Percentiles rank a stretch among this genome's conserved stretches.
phyloP scores from a whole-genome alignment of 2,113 vertebrate species.

The Pedionomus torquatus region DNA sequence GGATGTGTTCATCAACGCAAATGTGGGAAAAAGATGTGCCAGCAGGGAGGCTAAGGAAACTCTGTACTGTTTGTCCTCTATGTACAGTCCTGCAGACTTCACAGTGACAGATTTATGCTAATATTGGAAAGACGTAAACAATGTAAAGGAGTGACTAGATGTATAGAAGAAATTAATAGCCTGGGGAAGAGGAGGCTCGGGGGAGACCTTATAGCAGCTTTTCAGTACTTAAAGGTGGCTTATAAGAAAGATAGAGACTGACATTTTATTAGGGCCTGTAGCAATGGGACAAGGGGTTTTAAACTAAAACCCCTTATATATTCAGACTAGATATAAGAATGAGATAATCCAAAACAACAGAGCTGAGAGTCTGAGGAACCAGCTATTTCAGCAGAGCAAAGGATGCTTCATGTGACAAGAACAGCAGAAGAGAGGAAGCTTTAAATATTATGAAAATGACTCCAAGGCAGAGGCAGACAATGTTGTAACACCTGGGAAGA shows the following conservation, averaged over 20 bases:
- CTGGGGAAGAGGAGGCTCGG: not conserved
- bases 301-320: not conserved
- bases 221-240: not conserved
- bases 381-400: not conserved
- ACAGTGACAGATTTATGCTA: not conserved
- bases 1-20: slow-evolving; percentile 4
- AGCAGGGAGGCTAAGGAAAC: slow-evolving; percentile 8
- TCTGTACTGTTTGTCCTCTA: not conserved
- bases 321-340: not conserved
- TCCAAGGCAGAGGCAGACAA: not conserved
- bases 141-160: not conserved
- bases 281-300: not conserved
- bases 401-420: not conserved
- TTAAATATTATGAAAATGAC: not conserved
- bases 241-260: not conserved
- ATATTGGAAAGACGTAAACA: not conserved
- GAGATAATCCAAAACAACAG: not conserved
- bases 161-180: not conserved
- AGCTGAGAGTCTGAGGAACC: not conserved
- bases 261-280: not conserved
- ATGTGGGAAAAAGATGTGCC: slow-evolving; percentile 1
- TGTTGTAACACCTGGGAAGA: not conserved
- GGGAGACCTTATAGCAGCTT: not conserved
- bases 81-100: not conserved
- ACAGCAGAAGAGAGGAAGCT: not conserved